These are phyloP conservation scores for Amia ocellicauda DNA, from an alignment of 2,113 vertebrate species.

Conservation along the genomic window DNA sequence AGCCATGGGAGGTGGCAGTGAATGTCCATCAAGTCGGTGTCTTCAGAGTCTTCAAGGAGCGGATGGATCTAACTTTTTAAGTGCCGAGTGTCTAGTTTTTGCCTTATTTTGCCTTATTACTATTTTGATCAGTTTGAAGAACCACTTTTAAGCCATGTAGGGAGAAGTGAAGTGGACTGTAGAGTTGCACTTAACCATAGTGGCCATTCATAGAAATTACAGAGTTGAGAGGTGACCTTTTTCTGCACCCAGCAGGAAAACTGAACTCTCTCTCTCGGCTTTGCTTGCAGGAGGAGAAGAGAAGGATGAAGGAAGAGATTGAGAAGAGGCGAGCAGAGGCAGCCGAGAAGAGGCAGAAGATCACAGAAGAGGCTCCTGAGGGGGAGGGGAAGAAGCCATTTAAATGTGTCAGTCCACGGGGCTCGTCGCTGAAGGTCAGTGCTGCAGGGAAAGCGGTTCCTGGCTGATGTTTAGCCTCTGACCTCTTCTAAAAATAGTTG, in stretches of 20 bases:
- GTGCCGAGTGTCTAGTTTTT: too few relatives aligned
- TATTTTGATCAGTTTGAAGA: too few relatives aligned
- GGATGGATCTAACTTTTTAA: too few relatives aligned
- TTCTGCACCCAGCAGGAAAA: not conserved
- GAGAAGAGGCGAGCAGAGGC: constrained; percentile 93
- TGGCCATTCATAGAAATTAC: too few relatives aligned
- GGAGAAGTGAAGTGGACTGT: too few relatives aligned
- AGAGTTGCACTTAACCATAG: too few relatives aligned
- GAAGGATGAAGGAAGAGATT: constrained; percentile 94
- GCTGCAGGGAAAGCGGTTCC: not conserved
- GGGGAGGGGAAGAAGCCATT: constrained; percentile 81
- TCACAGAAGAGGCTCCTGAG: constrained; percentile 76
- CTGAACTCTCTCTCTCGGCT: not conserved
- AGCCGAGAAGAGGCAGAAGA: constrained; percentile 92
- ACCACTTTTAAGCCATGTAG: too few relatives aligned
- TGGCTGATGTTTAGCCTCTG: not conserved
- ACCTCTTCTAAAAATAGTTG: constrained; percentile 6
- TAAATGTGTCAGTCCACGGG: constrained; percentile 89
- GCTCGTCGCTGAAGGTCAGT: constrained; percentile 89
- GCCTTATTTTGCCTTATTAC: too few relatives aligned
- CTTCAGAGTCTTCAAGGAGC: too few relatives aligned
- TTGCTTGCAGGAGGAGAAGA: constrained; percentile 83
- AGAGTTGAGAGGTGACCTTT: too few relatives aligned
- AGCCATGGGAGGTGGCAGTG: too few relatives aligned
- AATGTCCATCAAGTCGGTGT: too few relatives aligned